Percentiles rank a stretch among this genome's conserved stretches.
phyloP scores from a whole-genome alignment of 2,888 invertebrate genomes.

The Tribolium freemani region DNA sequence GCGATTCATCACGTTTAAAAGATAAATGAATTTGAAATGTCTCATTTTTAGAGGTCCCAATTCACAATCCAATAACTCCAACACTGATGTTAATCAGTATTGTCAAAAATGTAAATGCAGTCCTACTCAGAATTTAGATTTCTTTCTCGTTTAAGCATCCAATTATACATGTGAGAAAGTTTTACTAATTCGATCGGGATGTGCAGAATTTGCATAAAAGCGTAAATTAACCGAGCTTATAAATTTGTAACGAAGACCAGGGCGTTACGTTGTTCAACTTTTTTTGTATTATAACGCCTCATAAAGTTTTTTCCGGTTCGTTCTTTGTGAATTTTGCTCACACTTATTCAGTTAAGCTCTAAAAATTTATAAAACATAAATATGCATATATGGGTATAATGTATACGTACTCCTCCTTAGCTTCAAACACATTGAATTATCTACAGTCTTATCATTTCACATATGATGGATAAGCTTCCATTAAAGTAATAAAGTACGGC shows the following conservation, averaged over 20 bases:
- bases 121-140: not conserved
- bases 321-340: not conserved
- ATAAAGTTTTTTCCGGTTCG: not conserved
- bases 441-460: not conserved
- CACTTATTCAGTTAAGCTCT: not conserved
- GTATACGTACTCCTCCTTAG: not conserved
- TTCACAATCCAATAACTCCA: not conserved
- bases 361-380: not conserved
- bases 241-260: not conserved
- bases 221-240: not conserved
- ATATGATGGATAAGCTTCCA: not conserved
- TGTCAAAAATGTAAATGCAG: not conserved
- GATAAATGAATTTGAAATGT: conserved; percentile 4
- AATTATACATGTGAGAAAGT: not conserved
- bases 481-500: not conserved
- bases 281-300: not conserved
- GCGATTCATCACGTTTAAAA: not conserved
- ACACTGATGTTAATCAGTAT: not conserved
- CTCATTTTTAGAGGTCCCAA: conserved; percentile 5
- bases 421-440: not conserved
- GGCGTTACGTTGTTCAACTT: not conserved
- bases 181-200: not conserved
- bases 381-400: not conserved
- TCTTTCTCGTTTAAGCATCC: not conserved
- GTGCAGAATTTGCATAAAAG: not conserved